phyloP scores from a whole-genome alignment of 2,888 invertebrate genomes.

The Eilema depressum region DNA sequence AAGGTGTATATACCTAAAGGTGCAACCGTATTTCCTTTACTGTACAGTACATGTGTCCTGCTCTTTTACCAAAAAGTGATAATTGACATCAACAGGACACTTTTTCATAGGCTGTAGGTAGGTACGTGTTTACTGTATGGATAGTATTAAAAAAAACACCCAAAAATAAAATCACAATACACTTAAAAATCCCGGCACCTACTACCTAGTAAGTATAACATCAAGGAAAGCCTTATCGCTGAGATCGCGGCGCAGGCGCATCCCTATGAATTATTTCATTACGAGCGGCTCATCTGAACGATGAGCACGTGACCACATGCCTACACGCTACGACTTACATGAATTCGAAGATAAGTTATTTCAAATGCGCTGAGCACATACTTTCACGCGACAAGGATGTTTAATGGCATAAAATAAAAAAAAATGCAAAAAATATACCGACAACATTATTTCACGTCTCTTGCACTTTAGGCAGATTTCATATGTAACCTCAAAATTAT shows the following conservation, averaged over 20 bases:
- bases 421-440: not conserved
- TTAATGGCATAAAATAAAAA: not conserved
- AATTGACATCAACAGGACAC: too few relatives aligned
- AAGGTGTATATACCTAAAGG: too few relatives aligned
- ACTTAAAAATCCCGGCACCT: not conserved
- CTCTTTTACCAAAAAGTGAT: too few relatives aligned
- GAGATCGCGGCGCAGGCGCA: slow-evolving; percentile 62
- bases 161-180: not conserved
- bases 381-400: not conserved
- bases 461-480: not conserved
- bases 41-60: too few relatives aligned
- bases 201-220: not conserved
- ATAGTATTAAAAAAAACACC: not conserved
- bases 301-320: slow-evolving; percentile 62
- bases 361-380: not conserved
- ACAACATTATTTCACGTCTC: not conserved
- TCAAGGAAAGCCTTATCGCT: slow-evolving; percentile 49
- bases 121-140: not conserved
- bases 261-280: slow-evolving; percentile 78
- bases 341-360: slow-evolving; percentile 1
- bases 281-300: slow-evolving; percentile 60
- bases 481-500: too few relatives aligned
- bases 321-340: slow-evolving; percentile 7
- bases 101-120: too few relatives aligned
- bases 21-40: too few relatives aligned